Evolutionary conservation across 2,113 vertebrate species (phyloP).

Genomic region (Elgaria multicarinata): DNA sequence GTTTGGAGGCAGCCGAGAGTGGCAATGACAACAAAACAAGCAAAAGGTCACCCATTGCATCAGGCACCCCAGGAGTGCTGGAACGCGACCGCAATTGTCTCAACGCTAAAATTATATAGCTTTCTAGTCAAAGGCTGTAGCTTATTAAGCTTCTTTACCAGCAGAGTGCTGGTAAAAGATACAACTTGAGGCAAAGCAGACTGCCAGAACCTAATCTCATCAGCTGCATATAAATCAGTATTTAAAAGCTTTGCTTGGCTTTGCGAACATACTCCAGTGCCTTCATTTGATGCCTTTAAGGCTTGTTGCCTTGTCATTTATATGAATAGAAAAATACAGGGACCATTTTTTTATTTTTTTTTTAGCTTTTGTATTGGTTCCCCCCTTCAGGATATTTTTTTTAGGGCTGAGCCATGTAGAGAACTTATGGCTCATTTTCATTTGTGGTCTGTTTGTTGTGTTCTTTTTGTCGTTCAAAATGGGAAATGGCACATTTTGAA

Average conservation of each 20-base stretch:
- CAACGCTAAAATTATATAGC: not conserved
- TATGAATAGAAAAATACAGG: slow-evolving; percentile 6
- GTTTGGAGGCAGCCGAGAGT: not conserved
- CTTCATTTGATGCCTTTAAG: not conserved
- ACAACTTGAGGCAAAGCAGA: not conserved
- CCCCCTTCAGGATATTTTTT: slow-evolving; percentile 47
- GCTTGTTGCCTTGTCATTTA: slow-evolving; percentile 11
- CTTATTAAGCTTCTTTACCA: not conserved
- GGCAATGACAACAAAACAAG: not conserved
- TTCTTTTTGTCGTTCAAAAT: too few relatives aligned
- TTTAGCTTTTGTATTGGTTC: slow-evolving; percentile 2
- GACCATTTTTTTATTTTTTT: slow-evolving; percentile 28
- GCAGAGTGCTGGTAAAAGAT: not conserved
- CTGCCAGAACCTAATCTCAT: not conserved
- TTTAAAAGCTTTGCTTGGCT: slow-evolving; percentile 9
- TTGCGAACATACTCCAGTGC: not conserved
- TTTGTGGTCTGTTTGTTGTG: too few relatives aligned
- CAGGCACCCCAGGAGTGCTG: fast-evolving
- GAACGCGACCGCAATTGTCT: fast-evolving
- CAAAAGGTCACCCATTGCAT: not conserved
- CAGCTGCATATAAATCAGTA: not conserved
- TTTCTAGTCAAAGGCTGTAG: not conserved
- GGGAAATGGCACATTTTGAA: too few relatives aligned
- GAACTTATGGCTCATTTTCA: not conserved
- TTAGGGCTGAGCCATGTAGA: not conserved